A percentile compares a stretch with the other conserved stretches of the same genome.
phyloP scores from a whole-genome alignment of 37 sponge, comb jelly and placozoan species.

The Oscarella lobularis region DNA sequence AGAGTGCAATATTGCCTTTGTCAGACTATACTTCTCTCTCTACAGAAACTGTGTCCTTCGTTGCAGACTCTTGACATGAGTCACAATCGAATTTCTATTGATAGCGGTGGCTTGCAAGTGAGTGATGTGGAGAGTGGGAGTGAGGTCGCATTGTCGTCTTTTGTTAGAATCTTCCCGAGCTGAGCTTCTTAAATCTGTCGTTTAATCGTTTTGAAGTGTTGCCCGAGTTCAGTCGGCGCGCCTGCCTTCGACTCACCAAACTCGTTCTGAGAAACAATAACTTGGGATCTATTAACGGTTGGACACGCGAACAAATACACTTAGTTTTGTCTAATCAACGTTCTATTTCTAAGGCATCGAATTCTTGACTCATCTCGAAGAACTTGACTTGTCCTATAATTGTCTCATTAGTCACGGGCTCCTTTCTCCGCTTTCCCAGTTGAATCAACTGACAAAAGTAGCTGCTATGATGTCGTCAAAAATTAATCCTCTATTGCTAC shows the following conservation, averaged over 20 bases:
- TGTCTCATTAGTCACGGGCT: background rate
- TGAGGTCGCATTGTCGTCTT: background rate
- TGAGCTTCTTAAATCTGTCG: background rate
- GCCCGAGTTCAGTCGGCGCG: background rate
- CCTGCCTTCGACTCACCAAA: background rate
- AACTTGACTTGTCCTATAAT: background rate
- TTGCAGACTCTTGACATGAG: background rate
- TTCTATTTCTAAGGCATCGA: background rate
- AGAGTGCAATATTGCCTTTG: too few relatives aligned
- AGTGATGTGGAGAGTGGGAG: background rate
- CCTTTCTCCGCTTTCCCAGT: background rate
- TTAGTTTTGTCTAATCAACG: background rate
- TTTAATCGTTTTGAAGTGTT: background rate
- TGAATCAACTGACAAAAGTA: background rate
- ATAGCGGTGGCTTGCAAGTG: background rate
- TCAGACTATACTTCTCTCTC: too few relatives aligned
- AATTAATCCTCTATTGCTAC: background rate
- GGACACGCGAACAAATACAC: background rate
- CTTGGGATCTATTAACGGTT: background rate
- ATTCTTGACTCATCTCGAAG: background rate
- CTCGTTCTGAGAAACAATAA: background rate
- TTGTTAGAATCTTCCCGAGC: background rate
- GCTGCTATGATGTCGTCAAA: too few relatives aligned
- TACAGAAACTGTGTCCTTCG: background rate
- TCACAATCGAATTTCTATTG: background rate